Evolutionary conservation across 1,140 invertebrate species (phyloP), one percentile per base, ranked within the genome.

Genomic region (Ostrea edulis): DNA sequence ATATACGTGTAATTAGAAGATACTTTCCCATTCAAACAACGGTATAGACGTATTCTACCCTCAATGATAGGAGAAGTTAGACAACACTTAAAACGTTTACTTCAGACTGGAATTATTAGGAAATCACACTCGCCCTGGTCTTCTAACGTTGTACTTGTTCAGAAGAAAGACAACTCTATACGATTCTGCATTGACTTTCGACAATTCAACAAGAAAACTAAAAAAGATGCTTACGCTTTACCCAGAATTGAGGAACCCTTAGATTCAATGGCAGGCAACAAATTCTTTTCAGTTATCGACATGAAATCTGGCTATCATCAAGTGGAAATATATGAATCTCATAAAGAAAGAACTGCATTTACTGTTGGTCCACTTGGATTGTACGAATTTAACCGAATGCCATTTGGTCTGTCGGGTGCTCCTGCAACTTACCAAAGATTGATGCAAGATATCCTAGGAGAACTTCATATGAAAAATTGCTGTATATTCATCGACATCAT

Each of bases 241-340:
- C 82, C 82, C 2, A 14, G 82, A 7, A 84, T 84, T 29, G 51
- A 84, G 7, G 82, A 84, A 54, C 22, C 55, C 3, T 25, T 84
- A 7, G 82, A 84, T 84, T 53, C 20, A 7, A 17, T 84, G 20
- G 82, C 82, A 29, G 82, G 53, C 12, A 84, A 84, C 52, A 53
- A 55, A 53, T 84, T 54, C n/a, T 82, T 87, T 58, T 82, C 53
- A 54, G 54, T 87, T 0, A 25, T 52, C 0, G 77, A 81, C 55
- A 29, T 54, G 54, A 82, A 82, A 17, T 54, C 35, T 0, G 93
- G 93, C 0, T 94, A 91, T 83, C 92, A 94, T 93, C 95, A 95
- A 86, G 88, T 95, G 0, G 84, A 87, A 51, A 87, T 96, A 7
- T 84, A 93, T n/a, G 88, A 87, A 86, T 58, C 65, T 5, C 84